Evolutionary conservation across 2,888 invertebrate species (phyloP), one percentile per base, ranked within the genome.

Genomic region (Steromphala cineraria): DNA sequence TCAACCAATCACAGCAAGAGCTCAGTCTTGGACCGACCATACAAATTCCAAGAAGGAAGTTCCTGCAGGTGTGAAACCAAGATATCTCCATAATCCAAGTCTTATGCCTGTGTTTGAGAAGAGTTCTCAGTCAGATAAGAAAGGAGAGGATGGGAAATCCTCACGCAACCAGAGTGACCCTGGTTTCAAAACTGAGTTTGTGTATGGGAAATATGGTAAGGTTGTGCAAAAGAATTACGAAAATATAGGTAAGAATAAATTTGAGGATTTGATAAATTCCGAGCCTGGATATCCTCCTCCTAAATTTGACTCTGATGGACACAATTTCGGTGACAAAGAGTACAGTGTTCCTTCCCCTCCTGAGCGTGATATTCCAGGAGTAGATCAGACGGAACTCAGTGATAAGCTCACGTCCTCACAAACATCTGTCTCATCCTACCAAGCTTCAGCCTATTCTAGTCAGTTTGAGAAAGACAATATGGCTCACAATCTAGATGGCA

Each of bases 11-110:
- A 95, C 95, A 75, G 95, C 95, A 87, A 94, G 96, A 85, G 95
- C 95, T 88, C 96, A 96, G 92, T 95, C 96, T 82, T 96, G 96
- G 96, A 95, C 96, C 80, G 96, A 96, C 90, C 95, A 95, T 91
- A 96, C 96, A 83, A 95, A 95, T 93, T 96, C 96, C 90, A 95
- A 95, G 84, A 96, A 95, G 93, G 96, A 95, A 92, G 94, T 96
- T 89, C 95, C 95, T 93, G 94, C 94, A 75, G 93, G 94, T 95
- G 95, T 92, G 15, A 86, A 86, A 53, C 83, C 83, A 17, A 79
- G 84, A 55, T 81, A 82, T 24, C 82, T 83, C 15, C 82, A 82
- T 77, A 79, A 82, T 1, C 84, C 86, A 3, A 86, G 85, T 28
- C 76, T 84, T 13, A 81, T 82, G 17, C 83, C 84, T 2, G 95